Base-by-base conservation (phyloP, 2,113 vertebrate genomes). In the Pterocles orientalis region DNA sequence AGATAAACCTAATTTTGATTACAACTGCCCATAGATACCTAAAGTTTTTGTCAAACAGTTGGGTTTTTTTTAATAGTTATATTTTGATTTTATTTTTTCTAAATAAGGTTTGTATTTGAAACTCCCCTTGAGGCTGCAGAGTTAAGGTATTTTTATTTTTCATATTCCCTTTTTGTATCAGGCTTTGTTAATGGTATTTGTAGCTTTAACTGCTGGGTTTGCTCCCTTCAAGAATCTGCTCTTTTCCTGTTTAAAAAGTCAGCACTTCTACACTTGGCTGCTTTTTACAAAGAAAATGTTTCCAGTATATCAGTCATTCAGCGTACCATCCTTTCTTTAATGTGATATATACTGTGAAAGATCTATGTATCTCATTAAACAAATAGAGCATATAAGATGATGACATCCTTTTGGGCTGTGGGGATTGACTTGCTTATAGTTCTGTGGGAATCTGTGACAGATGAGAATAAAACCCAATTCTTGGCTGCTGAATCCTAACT, bases 241-340 rank as follows among this genome's bases (percentile, higher is more conserved):
- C 90, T 90, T 96, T 96, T 86, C 31, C 79, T 86, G 62, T 75
- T 96, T 81, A 93, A 94, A 78, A 96, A 97, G 60, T 88, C 92
- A 88, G 91, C 86, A 82, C 15, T 96, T 97, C 78, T 80, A 51
- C 72, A 75, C 79, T 90, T 95, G 85, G 41, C 90, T 96, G 93
- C 43, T 77, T 94, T 92, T 90, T 86, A 90, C 79, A 70, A 78
- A 93, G 93, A 83, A 95, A 91, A 85, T 82, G 62, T 96, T 96
- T 90, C 57, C 88, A 92, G 83, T 50, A 56, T 90, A 88, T 94
- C 92, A 94, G 14, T 92, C 90, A 96, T 82, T 86, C 88, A 71
- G 75, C 73, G 69, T 90, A 47, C 68, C 79, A 80, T 90, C 62
- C 60, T 96, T 94, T 76, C 86, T 92, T 88, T 92, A 90, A 69